Base-by-base conservation (phyloP, 2,888 invertebrate species). In the Acanthococcus lagerstroemiae region DNA sequence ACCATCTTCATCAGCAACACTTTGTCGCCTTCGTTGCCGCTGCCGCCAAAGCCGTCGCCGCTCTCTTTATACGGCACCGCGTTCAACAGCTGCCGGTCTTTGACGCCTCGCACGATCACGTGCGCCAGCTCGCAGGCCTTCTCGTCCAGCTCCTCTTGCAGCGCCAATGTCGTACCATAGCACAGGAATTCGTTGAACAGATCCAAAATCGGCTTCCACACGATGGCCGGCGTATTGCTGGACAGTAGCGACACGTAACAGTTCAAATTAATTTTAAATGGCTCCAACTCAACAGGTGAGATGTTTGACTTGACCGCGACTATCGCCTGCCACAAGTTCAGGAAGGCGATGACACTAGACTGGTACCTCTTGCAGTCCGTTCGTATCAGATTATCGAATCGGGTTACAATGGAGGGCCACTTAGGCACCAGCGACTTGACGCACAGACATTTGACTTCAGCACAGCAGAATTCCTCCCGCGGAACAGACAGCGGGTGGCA, bases 241-340 rank as follows among this genome's bases (percentile, higher is more conserved):
- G 85, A 82, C 66, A 88, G 76, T 68, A 87, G 78, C 68, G 85
- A 82, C 15, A 89, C 87, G 76, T 92, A 88, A 72, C 85, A 84
- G 72, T 90, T 88, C 71, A 92, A 77, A 74, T 90, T 87, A 1
- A 88, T 86, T 75, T 91, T 90, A 76, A 91, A 93, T 2, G 90
- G 87, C 75, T 91, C 87, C 0, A 90, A 92, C 74, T 92, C 91
- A 69, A 90, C 86, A 26, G 92, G 87, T 50, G 91, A 90, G 65
- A 93, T 81, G 79, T 92, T 92, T 22, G 91, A 90, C 78, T 89
- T 90, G 0, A 92, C 90, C 65, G 91, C 90, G 74, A 93, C 91
- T 19, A 91, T 89, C 70, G 88, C 87, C 74, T 91, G 90, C 92
- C 92, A 92, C 44, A 93, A 77, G 60, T 87, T 85, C 70, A 93